Percentiles rank a stretch among this genome's conserved stretches.
Conservation (phyloP, 1,140 invertebrate genomes). For the Apis florea region DNA sequence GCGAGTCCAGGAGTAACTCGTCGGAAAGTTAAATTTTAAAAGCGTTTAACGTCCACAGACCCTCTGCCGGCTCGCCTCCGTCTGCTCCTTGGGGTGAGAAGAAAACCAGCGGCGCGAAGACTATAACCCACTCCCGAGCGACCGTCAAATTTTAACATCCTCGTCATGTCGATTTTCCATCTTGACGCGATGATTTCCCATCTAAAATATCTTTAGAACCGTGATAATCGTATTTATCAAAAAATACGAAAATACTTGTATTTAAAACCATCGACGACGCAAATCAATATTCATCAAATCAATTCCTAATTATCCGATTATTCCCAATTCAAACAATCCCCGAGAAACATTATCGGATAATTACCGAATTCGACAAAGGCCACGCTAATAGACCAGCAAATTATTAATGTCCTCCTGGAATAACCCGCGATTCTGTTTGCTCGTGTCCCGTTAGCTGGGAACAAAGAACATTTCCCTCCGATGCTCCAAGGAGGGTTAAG, state of each 20-base stretch:
- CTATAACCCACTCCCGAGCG: conserved; percentile 61
- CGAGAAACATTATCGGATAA: background rate
- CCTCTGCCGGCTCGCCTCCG: conserved; percentile 33
- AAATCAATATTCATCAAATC: background rate
- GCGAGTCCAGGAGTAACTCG: conserved; percentile 46
- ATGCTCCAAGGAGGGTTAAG: conserved; percentile 52
- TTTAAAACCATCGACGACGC: too few relatives aligned
- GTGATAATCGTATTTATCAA: too few relatives aligned
- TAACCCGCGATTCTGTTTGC: background rate
- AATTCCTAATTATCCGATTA: background rate
- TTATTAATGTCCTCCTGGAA: conserved; percentile 46
- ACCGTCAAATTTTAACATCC: conserved; percentile 67
- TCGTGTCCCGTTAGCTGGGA: conserved; percentile 47
- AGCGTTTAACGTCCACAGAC: conserved; percentile 59
- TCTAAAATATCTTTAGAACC: too few relatives aligned
- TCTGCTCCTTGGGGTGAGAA: conserved; percentile 24
- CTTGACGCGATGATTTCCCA: conserved; percentile 18
- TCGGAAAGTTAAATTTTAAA: conserved; percentile 65
- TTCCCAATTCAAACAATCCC: background rate
- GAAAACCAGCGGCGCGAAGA: conserved; percentile 9
- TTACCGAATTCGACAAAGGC: conserved; percentile 2
- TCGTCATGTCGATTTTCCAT: conserved; percentile 65
- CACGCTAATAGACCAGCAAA: conserved; percentile 22
- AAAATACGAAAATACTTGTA: too few relatives aligned
- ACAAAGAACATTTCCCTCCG: conserved; percentile 58